A percentile compares a stretch with the other conserved stretches of the same genome.
phyloP scores from a whole-genome alignment of 1,140 invertebrate species.

The Microplitis demolitor region DNA sequence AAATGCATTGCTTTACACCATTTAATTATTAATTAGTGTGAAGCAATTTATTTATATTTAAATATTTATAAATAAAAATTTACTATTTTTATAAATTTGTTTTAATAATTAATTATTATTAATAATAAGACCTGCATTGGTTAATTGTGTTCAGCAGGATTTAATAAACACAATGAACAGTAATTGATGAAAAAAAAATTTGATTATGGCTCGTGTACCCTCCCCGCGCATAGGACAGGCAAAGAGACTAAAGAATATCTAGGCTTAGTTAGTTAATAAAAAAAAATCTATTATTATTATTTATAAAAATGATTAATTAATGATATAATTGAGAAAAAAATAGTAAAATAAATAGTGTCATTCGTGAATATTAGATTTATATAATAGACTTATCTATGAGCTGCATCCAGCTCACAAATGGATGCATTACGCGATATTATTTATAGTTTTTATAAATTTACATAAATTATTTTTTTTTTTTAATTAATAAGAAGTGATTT shows the following conservation, averaged over 20 bases:
- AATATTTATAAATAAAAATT: not conserved
- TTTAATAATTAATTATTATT: not conserved
- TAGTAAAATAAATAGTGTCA: constrained; percentile 16
- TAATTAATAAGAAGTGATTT: constrained; percentile 9
- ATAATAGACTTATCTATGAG: not conserved
- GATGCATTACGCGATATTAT: constrained; percentile 22
- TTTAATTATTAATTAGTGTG: constrained; percentile 49
- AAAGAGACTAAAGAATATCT: constrained; percentile 31
- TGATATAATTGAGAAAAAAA: not conserved
- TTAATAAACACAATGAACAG: not conserved
- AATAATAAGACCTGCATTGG: not conserved
- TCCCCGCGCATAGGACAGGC: constrained; percentile 57
- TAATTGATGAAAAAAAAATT: constrained; percentile 16
- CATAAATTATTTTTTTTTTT: not conserved
- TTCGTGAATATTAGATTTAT: constrained; percentile 11
- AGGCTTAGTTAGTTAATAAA: constrained; percentile 10
- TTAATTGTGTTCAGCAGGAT: constrained; percentile 18
- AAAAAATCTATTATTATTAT: too few species aligned
- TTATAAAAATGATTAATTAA: too few species aligned
- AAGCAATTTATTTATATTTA: constrained; percentile 44
- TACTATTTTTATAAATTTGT: not conserved
- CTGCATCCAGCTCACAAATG: constrained; percentile 12
- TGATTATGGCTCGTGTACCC: constrained; percentile 51
- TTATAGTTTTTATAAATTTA: constrained; percentile 1
- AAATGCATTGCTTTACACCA: constrained; percentile 46